A percentile compares a stretch with the other conserved stretches of the same genome.
phyloP scores from a whole-genome alignment of 2,113 vertebrate genomes.

The Cardinalis cardinalis region DNA sequence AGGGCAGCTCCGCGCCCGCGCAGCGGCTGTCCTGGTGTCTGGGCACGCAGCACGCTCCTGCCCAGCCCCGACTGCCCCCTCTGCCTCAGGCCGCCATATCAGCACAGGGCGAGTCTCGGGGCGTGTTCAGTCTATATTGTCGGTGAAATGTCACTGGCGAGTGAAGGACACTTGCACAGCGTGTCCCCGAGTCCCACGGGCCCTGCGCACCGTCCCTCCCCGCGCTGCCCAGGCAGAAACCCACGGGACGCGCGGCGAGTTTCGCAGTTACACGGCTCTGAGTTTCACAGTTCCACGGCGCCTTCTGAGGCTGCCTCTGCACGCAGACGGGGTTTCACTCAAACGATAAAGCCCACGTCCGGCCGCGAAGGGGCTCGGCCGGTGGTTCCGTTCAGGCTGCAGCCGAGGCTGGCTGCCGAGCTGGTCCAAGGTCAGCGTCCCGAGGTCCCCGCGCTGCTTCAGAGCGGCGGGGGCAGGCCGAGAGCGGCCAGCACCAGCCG shows the following conservation, averaged over 20 bases:
- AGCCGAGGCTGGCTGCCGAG: not conserved
- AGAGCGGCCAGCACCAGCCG: not conserved
- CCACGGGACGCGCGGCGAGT: accelerated
- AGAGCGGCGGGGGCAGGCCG: not conserved
- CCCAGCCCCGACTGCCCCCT: not conserved
- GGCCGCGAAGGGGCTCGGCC: accelerated
- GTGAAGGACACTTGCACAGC: not conserved
- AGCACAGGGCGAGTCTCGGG: not conserved
- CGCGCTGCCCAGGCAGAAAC: accelerated
- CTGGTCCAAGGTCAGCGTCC: not conserved
- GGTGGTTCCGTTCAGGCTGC: accelerated
- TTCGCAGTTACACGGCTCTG: no score
- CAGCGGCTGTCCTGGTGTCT: not conserved
- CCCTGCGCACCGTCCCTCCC: no score
- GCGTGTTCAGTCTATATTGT: not conserved
- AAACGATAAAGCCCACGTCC: not conserved
- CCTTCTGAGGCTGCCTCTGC: not conserved
- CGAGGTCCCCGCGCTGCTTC: not conserved
- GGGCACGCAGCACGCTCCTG: accelerated
- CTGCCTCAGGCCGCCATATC: not conserved
- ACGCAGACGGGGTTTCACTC: not conserved
- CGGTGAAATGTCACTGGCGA: not conserved
- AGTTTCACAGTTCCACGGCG: no score
- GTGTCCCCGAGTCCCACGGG: not conserved
- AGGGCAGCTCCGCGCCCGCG: not conserved